phyloP scores from a whole-genome alignment of 1,140 invertebrate genomes.

The Dufourea novaeangliae region DNA sequence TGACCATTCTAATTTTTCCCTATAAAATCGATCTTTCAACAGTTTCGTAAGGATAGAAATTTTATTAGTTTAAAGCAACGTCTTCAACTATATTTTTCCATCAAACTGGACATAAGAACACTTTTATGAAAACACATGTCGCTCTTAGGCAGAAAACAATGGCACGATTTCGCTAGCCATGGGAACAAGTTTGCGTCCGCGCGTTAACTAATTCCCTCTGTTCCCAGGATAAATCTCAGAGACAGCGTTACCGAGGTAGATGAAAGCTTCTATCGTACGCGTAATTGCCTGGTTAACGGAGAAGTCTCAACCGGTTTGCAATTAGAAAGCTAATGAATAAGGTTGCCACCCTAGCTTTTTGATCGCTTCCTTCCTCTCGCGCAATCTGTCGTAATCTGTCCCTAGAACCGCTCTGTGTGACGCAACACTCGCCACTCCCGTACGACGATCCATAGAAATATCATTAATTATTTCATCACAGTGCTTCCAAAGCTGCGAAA shows the following conservation, averaged over 20 bases:
- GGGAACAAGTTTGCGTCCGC: neutral
- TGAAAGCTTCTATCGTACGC: slow-evolving; percentile 37
- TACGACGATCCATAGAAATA: neutral
- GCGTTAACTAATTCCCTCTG: neutral
- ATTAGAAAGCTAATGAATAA: slow-evolving; percentile 58
- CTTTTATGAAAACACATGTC: too few relatives aligned
- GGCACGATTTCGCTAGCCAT: neutral
- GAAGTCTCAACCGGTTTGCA: slow-evolving; percentile 42
- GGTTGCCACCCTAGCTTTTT: slow-evolving; percentile 27
- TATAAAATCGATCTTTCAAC: too few relatives aligned
- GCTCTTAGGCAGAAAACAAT: too few relatives aligned
- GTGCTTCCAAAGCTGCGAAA: too few relatives aligned
- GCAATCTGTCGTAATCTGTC: slow-evolving; percentile 28
- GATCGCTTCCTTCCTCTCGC: slow-evolving; percentile 51
- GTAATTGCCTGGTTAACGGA: slow-evolving; percentile 55
- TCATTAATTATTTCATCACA: too few relatives aligned
- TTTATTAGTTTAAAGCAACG: too few relatives aligned
- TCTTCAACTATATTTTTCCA: too few relatives aligned
- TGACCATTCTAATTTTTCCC: too few relatives aligned
- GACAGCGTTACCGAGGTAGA: slow-evolving; percentile 5
- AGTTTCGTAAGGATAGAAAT: too few relatives aligned
- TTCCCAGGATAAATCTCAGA: slow-evolving; percentile 15
- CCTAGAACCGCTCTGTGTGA: slow-evolving; percentile 8
- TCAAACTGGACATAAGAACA: too few relatives aligned
- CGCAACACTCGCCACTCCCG: neutral